A percentile compares a stretch with the other conserved stretches of the same genome.
Evolutionary conservation across 2,888 invertebrate species (phyloP).

Genomic region (Tiphia femorata): DNA sequence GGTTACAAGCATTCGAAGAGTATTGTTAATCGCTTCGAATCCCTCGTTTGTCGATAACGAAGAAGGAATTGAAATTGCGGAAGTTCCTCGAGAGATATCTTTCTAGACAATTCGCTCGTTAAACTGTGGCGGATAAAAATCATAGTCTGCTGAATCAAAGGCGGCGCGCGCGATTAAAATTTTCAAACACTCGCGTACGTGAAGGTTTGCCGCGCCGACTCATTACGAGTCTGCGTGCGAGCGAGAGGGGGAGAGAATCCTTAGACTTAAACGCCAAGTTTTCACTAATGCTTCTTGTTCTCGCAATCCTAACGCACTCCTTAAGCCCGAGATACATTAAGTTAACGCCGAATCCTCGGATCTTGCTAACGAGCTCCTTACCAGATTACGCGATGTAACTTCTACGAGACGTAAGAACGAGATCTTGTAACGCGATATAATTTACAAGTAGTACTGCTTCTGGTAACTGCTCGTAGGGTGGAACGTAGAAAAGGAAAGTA

Average conservation of each 20-base stretch:
- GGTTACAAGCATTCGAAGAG: no score
- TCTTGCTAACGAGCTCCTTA: constrained; percentile 33
- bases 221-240: no score
- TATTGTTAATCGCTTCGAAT: no score
- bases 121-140: no score
- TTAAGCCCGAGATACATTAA: constrained; percentile 47
- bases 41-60: no score
- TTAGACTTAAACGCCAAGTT: constrained; percentile 52
- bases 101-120: no score
- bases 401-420: constrained; percentile 33
- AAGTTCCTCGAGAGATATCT: no score
- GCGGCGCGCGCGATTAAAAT: no score
- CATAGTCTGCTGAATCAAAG: no score
- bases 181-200: no score
- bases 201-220: no score
- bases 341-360: constrained; percentile 35
- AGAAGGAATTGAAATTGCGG: no score
- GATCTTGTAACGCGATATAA: constrained; percentile 28
- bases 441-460: constrained; percentile 12
- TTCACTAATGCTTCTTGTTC: constrained; percentile 68
- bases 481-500: not conserved
- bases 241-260: constrained; percentile 16
- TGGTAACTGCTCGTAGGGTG: not conserved
- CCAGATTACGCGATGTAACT: constrained; percentile 29
- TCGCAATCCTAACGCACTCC: constrained; percentile 60